Conservation (phyloP, 2,113 vertebrate genomes). For the Turnix velox region DNA sequence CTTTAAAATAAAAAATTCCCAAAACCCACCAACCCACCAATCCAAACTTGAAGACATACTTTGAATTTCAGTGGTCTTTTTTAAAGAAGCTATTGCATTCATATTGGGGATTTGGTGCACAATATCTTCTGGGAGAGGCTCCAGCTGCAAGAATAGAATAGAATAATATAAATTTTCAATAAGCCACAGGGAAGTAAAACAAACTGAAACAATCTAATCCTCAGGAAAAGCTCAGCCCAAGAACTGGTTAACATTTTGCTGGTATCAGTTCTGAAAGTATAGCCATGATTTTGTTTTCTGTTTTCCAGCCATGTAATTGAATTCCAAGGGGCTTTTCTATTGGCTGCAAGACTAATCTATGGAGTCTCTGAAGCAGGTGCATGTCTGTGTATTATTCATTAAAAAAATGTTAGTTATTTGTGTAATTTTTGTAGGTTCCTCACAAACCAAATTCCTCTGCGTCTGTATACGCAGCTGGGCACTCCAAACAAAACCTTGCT, state of each 20-base stretch:
- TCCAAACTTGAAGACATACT: constrained; percentile 68
- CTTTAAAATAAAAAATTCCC: background rate
- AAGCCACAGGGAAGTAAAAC: constrained; percentile 54
- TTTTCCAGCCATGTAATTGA: constrained; percentile 72
- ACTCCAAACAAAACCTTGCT: constrained; percentile 59
- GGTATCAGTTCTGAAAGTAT: constrained; percentile 46
- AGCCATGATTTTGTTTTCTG: constrained; percentile 62
- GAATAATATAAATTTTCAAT: constrained; percentile 49
- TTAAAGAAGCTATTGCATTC: constrained; percentile 77
- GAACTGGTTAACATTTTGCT: constrained; percentile 56
- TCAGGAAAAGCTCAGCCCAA: constrained; percentile 42
- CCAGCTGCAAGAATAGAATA: constrained; percentile 75
- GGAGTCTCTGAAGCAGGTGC: constrained; percentile 74
- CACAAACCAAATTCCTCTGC: constrained; percentile 69
- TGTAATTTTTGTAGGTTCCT: constrained; percentile 69
- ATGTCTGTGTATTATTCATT: constrained; percentile 74
- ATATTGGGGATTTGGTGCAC: constrained; percentile 73
- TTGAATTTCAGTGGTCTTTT: constrained; percentile 80
- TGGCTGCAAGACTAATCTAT: constrained; percentile 74
- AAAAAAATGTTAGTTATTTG: constrained; percentile 74
- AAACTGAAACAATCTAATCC: constrained; percentile 48
- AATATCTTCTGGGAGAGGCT: constrained; percentile 73
- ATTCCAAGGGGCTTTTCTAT: constrained; percentile 76
- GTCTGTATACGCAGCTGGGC: constrained; percentile 66
- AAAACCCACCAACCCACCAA: background rate